These are phyloP conservation scores for Meta bourneti DNA, from an alignment of 2,888 invertebrate genomes.

Conservation along the genomic window DNA sequence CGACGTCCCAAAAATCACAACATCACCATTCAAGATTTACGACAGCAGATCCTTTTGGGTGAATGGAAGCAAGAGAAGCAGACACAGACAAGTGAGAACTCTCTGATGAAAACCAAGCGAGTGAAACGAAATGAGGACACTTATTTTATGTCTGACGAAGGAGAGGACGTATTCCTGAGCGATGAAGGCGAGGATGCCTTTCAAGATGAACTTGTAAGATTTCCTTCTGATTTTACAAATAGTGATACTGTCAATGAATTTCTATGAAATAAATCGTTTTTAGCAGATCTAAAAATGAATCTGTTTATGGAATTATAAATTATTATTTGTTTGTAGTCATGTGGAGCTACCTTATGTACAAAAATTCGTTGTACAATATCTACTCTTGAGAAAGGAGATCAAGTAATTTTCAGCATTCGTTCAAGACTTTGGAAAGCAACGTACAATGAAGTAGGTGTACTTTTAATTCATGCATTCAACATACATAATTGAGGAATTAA, in stretches of 20 bases:
- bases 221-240: background rate
- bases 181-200: slow-evolving; percentile 65
- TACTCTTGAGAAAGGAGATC: slow-evolving; percentile 86
- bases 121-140: slow-evolving; percentile 7
- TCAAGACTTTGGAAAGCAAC: slow-evolving; percentile 91
- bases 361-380: slow-evolving; percentile 89
- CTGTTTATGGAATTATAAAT: too few relatives aligned
- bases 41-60: slow-evolving; percentile 37
- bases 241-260: background rate
- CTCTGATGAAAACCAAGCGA: background rate
- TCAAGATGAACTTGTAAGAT: slow-evolving; percentile 58
- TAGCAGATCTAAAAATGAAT: background rate
- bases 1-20: slow-evolving; percentile 53
- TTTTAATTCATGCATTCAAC: slow-evolving; percentile 57
- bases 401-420: slow-evolving; percentile 86
- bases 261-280: background rate
- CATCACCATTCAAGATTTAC: slow-evolving; percentile 63
- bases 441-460: slow-evolving; percentile 84
- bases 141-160: slow-evolving; percentile 53
- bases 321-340: slow-evolving; percentile 80
- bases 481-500: background rate
- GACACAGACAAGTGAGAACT: slow-evolving; percentile 2
- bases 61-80: slow-evolving; percentile 17
- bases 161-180: slow-evolving; percentile 62
- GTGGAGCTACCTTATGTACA: slow-evolving; percentile 87